Evolutionary conservation across 1,140 invertebrate species (phyloP), one percentile per base, ranked within the genome.

Genomic region (Drosophila mayri): DNA sequence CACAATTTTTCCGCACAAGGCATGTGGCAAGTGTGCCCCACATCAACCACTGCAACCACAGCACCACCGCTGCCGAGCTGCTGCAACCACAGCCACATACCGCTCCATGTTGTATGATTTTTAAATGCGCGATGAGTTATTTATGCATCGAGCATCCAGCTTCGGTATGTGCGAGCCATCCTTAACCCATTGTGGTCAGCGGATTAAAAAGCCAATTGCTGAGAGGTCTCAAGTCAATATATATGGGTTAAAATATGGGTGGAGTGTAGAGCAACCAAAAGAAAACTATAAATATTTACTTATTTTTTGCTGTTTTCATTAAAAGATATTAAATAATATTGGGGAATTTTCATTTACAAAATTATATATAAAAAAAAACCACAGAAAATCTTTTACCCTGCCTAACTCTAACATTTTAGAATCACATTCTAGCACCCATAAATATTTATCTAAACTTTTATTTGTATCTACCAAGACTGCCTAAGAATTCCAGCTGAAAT

Each of bases 81-180:
- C 30, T 37, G 50, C 32, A 70, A 60, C 71, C 64, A 66, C 76
- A 50, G 55, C 52, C 62, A 83, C 72, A 77, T 59, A 64, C 65
- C 64, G 81, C 81, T 81, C 54, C 50, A 54, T 54, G 80, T 76
- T 73, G 77, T 62, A 81, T 90, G 85, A 85, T 90, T 90, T 90
- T 90, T 90, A 90, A 90, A 90, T 90, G 85, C 78, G 86, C 85
- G 85, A 90, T 90, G 85, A 90, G 85, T 90, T 90, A 90, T 90
- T 90, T 90, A 90, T 90, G 85, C 85, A 90, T 76, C 75, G 82
- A 61, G 73, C 80, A 84, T 77, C 72, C 40, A 18, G 55, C 52
- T 55, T 77, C 41, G 76, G 72, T 77, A 77, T 82, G 71, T 80
- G 72, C 84, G 54, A 72, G 59, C 52, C 70, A 88, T 59, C 74